Evolutionary conservation across 2,888 invertebrate genomes (phyloP), one percentile per base, ranked within the genome.

Genomic region (Portevinia maculata): DNA sequence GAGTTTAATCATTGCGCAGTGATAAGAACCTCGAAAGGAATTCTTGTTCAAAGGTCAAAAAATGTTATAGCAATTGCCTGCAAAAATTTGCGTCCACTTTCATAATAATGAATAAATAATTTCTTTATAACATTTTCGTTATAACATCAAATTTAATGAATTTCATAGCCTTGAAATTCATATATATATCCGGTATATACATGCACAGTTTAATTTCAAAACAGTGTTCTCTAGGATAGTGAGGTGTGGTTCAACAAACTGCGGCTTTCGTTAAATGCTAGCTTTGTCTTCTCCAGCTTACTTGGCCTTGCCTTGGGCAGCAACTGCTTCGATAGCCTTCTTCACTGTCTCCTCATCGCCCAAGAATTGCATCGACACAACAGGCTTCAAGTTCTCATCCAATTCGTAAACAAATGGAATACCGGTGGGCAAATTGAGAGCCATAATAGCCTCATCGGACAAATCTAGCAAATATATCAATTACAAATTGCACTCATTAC

Each of bases 331-430:
- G 92, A 96, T 95, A 1, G 96, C 95, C 87, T 95, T 95, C 87
- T 93, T 93, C 0, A 96, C 95, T 0, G 95, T 95, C 90, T 95
- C 95, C 86, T 95, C 94, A 86, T 96, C 98, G 3, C 95, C 96
- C 70, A 96, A 92, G 92, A 96, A 96, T 87, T 94, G 92, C 93
- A 95, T 94, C 11, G 95, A 94, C 50, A 94, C 93, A 0, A 95
- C 93, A 0, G 96, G 95, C 87, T 95, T 94, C 90, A 96, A 92
- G 88, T 94, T 91, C 84, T 94, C 95, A 89, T 96, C 95, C 87
- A 96, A 90, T 86, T 95, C 95, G 86, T 96, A 96, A 1, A 95
- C 94, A 88, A 96, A 96, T 44, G 96, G 96, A 89, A 96, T 96
- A 71, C 96, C 96, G 78, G 95, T 96, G 0, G 96, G 96, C 84